Base-by-base conservation (phyloP, 2,888 invertebrate genomes). In the Parasteatoda lunata region DNA sequence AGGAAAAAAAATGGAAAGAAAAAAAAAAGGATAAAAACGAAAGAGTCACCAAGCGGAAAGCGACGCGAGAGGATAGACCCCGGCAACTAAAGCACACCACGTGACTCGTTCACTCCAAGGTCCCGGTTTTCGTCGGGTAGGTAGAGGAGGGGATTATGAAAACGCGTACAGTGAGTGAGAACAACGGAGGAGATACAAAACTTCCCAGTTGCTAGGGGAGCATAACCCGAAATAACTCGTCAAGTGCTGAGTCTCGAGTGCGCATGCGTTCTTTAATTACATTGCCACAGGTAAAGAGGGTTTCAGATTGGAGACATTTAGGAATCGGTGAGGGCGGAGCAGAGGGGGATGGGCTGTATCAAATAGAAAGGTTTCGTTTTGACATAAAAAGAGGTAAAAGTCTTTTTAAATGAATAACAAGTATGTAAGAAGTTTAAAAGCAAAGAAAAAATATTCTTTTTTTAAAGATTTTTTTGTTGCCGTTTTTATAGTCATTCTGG, bases 41-140 rank as follows among this genome's bases (percentile, higher is more conserved):
- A 76, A 77, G 77, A 75, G 68, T 83, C 83, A 76, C 83, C 83
- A 83, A 83, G 83, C 83, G 77, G 83, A 83, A 83, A 83, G 71
- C 70, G 71, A 15, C 51, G 48, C n/a, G 71, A 49, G 49, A 71
- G 83, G 76, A 76, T 76, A 71, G 82, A 83, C 65, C 70, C 83
- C 54, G 83, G 77, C 71, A 64, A 77, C 71, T 72, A 54, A 72
- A 48, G 73, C 13, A 30, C 9, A 79, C 83, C 83, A 83, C 83
- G 83, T 83, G 83, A 83, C 83, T 77, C 75, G 73, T 72, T 47
- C 59, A 49, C 73, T 72, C 83, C 83, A 83, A 83, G 83, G 83
- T 66, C 65, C 64, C 51, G 64, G 70, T 45, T 51, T 30, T n/a
- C 47, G 81, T 15, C 54, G 73, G 65, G 76, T 59, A 13, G 70